Conservation (phyloP, 1,140 invertebrate genomes). For the Temnothorax curvispinosus region DNA sequence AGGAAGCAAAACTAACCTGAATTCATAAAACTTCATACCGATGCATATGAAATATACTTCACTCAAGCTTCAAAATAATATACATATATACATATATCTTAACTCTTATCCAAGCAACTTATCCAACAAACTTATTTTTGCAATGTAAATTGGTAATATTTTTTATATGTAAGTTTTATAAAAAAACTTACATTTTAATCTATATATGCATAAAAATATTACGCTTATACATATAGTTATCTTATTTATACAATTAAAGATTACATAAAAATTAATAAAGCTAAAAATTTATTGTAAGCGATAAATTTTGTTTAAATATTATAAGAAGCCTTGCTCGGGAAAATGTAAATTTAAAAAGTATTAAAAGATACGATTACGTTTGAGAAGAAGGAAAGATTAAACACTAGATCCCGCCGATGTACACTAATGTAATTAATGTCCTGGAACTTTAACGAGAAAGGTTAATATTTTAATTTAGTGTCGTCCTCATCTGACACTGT, state of each 20-base stretch:
- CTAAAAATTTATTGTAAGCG: background rate
- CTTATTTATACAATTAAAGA: background rate
- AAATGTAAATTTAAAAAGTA: slow-evolving; percentile 5
- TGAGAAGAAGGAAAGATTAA: background rate
- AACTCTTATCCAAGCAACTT: background rate
- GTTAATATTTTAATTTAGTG: slow-evolving; percentile 32
- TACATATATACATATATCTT: no score
- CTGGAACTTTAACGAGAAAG: slow-evolving; percentile 30
- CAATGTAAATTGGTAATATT: background rate
- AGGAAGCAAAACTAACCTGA: background rate
- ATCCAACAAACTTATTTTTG: background rate
- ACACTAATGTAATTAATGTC: slow-evolving; percentile 4
- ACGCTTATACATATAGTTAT: background rate
- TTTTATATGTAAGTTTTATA: background rate
- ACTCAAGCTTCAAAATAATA: background rate
- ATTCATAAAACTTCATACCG: background rate
- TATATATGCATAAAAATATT: background rate
- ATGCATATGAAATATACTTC: background rate
- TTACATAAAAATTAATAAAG: background rate
- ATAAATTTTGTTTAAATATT: background rate
- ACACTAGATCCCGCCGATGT: background rate
- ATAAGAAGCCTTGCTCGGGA: background rate
- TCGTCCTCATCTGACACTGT: slow-evolving; percentile 2
- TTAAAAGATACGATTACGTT: background rate
- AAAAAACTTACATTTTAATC: background rate